Base-by-base conservation (phyloP, 2,113 vertebrate species). In the Chunga burmeisteri region DNA sequence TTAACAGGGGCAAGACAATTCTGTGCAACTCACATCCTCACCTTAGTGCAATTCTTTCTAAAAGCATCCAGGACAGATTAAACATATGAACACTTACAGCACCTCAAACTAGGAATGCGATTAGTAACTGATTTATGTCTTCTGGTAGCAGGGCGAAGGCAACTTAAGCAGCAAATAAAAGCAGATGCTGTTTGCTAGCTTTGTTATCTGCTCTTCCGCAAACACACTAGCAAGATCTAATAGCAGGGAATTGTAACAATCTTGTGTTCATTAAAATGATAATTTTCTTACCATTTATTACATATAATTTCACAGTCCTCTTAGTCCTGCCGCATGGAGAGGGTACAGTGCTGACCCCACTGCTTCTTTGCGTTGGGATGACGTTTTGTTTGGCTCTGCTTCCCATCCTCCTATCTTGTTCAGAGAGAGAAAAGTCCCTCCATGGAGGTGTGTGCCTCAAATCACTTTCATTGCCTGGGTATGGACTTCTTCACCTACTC, bases 81-180 rank as follows among this genome's bases (percentile, higher is more conserved):
- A 95, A 84, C 44, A 49, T 47, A 44, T n/a, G 80, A 95, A 84
- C 2, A 3, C 52, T 91, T 86, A 67, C 70, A 90, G 81, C 66
- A 85, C 30, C 62, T 90, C 70, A 72, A 16, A 82, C 58, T 55
- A 66, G 34, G 56, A 95, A 88, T 68, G 71, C 2, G 27, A 88
- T 95, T 94, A 93, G 84, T 38, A 82, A 81, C 65, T 93, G 94
- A 95, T 94, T 95, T 93, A 94, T 91, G 46, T 70, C 70, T 81
- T 63, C 77, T 93, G 62, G 55, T 81, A 89, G 62, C 38, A 72
- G n/a, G 38, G 46, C 53, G 87, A 91, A 91, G 58, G 42, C 21
- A 22, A 86, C 61, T 66, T 79, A 49, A 91, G 58, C 30, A 92
- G 59, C 52, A 96, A 87, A 92, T 80, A 80, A 90, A 90, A 90